Conservation (phyloP, 2,113 vertebrate genomes). For the Varanus salvator region DNA sequence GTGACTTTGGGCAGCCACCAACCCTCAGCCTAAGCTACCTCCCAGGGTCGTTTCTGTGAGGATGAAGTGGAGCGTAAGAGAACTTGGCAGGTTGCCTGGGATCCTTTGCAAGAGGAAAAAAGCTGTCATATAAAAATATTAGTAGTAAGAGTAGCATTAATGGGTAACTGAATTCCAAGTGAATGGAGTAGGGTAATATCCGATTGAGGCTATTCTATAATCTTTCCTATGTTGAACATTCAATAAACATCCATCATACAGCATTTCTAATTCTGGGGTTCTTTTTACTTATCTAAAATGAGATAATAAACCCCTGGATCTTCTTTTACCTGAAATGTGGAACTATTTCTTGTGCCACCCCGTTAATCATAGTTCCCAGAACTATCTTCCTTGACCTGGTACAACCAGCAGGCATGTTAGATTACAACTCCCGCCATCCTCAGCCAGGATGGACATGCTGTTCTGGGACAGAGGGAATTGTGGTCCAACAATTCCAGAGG, state of each 20-base stretch:
- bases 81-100: too few species aligned
- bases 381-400: neutral
- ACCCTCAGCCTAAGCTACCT: too few species aligned
- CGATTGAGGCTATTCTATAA: neutral
- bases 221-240: neutral
- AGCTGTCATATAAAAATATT: too few species aligned
- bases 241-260: neutral
- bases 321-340: neutral
- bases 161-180: neutral
- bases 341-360: neutral
- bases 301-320: neutral
- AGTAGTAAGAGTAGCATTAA: too few species aligned
- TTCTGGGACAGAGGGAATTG: neutral
- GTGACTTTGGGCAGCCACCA: too few species aligned
- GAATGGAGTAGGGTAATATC: neutral
- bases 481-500: neutral
- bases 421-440: neutral
- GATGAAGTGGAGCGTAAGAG: too few species aligned
- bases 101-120: too few species aligned
- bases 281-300: neutral
- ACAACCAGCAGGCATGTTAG: neutral
- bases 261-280: neutral
- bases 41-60: too few species aligned
- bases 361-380: neutral
- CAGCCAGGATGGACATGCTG: neutral